Evolutionary conservation across 2,113 vertebrate genomes (phyloP).

Genomic region (Ascaphus truei): DNA sequence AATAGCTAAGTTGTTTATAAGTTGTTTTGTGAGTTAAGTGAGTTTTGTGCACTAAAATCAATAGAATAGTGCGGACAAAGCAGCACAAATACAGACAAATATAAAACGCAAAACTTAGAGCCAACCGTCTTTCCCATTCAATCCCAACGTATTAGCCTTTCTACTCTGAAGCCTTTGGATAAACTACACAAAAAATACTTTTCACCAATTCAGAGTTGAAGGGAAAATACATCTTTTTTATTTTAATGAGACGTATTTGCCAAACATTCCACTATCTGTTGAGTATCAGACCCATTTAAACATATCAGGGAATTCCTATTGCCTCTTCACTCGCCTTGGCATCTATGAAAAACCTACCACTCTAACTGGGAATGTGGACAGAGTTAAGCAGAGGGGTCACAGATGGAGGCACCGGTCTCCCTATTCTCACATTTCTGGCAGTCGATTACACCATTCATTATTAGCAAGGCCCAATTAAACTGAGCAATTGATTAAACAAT

Average conservation of each 20-base stretch:
- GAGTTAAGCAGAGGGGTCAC: conserved; percentile 76
- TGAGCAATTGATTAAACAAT: conserved; percentile 64
- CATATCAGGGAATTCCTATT: conserved; percentile 49
- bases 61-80: no score
- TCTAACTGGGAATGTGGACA: conserved; percentile 59
- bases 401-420: conserved; percentile 67
- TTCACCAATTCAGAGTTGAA: no score
- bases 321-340: conserved; percentile 51
- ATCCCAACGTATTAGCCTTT: no score
- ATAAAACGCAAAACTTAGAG: no score
- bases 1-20: no score
- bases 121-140: no score
- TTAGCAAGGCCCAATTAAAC: conserved; percentile 64
- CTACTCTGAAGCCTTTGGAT: no score
- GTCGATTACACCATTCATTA: conserved; percentile 53
- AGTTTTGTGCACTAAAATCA: no score
- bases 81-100: no score
- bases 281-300: conserved; percentile 46
- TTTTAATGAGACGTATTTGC: neutral
- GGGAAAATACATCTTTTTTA: neutral
- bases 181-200: no score
- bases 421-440: conserved; percentile 77
- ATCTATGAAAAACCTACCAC: conserved; percentile 52
- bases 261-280: conserved; percentile 59
- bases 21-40: no score